A percentile compares a stretch with the other conserved stretches of the same genome.
These are phyloP conservation scores for Lepidotrigona ventralis DNA, from an alignment of 1,140 invertebrate species.

Conservation along the genomic window DNA sequence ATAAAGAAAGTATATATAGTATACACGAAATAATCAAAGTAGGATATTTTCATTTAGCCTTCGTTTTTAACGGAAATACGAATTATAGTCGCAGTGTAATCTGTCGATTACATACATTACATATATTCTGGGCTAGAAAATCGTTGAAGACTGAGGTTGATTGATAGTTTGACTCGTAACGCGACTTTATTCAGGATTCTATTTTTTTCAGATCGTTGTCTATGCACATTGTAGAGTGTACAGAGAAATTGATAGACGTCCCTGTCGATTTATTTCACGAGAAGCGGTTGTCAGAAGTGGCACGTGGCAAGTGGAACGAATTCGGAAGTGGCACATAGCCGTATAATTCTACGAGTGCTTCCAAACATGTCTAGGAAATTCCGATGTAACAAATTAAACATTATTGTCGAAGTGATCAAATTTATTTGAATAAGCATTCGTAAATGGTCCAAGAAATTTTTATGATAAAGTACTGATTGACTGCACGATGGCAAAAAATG, in stretches of 20 bases:
- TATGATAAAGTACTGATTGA: too few relatives aligned
- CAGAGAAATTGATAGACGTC: neutral
- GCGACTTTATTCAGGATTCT: neutral
- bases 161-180: neutral
- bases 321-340: neutral
- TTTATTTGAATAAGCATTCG: neutral
- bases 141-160: neutral
- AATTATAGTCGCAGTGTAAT: neutral
- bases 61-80: neutral
- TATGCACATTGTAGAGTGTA: too few relatives aligned
- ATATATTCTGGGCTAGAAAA: neutral
- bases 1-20: neutral
- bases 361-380: neutral
- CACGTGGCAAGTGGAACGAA: slow-evolving; percentile 17
- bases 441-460: too few relatives aligned
- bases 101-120: neutral
- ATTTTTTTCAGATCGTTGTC: neutral
- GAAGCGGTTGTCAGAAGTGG: neutral
- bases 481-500: too few relatives aligned
- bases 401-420: neutral
- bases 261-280: neutral
- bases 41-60: neutral
- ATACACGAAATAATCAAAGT: neutral
- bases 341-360: too few relatives aligned
- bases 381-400: neutral